phyloP scores from a whole-genome alignment of 2,888 invertebrate genomes.

The Odontomyia ornata region DNA sequence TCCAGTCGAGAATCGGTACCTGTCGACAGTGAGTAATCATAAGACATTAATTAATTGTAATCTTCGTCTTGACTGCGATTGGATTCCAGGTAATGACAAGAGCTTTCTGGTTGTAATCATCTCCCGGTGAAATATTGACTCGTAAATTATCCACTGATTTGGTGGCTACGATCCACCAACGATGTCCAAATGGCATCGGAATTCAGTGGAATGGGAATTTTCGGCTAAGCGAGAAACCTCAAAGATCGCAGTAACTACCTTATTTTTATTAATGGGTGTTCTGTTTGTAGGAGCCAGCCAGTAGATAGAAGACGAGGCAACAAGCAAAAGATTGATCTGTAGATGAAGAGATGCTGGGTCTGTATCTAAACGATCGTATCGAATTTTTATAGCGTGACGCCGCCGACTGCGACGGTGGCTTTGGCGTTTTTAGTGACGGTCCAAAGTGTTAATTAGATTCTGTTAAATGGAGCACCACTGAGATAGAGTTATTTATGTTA shows the following conservation, averaged over 20 bases:
- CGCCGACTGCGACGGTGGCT: constrained; percentile 26
- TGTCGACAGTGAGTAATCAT: constrained; percentile 46
- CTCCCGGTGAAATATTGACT: constrained; percentile 46
- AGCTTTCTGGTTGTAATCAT: constrained; percentile 48
- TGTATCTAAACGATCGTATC: constrained; percentile 35
- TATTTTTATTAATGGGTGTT: constrained; percentile 32
- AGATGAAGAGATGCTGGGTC: background rate
- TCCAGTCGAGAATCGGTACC: background rate
- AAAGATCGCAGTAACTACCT: constrained; percentile 33
- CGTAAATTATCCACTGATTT: constrained; percentile 48
- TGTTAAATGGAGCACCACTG: constrained; percentile 38
- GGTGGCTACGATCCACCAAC: constrained; percentile 26
- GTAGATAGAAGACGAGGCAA: background rate
- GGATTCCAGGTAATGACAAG: constrained; percentile 47
- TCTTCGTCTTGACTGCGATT: background rate
- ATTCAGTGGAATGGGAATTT: constrained; percentile 23
- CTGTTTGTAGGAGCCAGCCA: background rate
- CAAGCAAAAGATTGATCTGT: background rate
- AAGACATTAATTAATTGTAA: constrained; percentile 48
- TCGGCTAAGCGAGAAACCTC: constrained; percentile 20
- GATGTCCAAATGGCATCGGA: background rate
- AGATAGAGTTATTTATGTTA: constrained; percentile 36
- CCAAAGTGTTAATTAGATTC: constrained; percentile 49
- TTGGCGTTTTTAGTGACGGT: constrained; percentile 28
- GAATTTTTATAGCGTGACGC: constrained; percentile 42